Percentiles rank a stretch among this genome's conserved stretches.
Evolutionary conservation across 2,888 invertebrate species (phyloP).

Genomic region (Octonoba sinensis): DNA sequence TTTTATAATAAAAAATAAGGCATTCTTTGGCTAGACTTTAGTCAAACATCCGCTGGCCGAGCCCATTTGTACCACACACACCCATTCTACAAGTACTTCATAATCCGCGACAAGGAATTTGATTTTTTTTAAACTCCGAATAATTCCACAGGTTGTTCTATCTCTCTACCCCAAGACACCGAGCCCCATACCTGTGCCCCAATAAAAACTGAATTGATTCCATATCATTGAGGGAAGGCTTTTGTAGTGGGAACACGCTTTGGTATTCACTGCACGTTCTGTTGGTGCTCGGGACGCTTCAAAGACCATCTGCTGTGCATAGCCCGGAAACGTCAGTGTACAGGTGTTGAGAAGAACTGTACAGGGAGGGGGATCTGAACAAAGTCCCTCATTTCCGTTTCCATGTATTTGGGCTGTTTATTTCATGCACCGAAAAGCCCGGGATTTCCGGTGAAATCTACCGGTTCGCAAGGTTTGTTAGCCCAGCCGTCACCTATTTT

Average conservation of each 20-base stretch:
- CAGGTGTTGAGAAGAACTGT: slow-evolving; percentile 35
- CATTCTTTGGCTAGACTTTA: too few relatives aligned
- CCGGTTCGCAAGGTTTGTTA: slow-evolving; percentile 11
- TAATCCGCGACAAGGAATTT: too few relatives aligned
- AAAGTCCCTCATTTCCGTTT: slow-evolving; percentile 52
- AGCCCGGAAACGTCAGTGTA: slow-evolving; percentile 34
- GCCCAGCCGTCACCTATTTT: slow-evolving; percentile 7
- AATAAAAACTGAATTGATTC: too few relatives aligned
- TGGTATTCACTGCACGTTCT: slow-evolving; percentile 27
- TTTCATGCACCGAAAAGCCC: slow-evolving; percentile 54
- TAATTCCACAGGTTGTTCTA: too few relatives aligned
- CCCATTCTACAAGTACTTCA: too few relatives aligned
- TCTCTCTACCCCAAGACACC: too few relatives aligned
- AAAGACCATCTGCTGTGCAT: slow-evolving; percentile 23
- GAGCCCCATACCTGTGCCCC: too few relatives aligned
- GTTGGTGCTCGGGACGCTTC: slow-evolving; percentile 11
- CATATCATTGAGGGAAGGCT: too few relatives aligned
- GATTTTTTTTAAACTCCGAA: not conserved
- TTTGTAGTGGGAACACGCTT: not conserved
- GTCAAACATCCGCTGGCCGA: too few relatives aligned
- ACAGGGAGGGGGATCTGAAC: slow-evolving; percentile 16
- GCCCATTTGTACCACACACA: too few relatives aligned
- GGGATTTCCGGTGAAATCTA: slow-evolving; percentile 47
- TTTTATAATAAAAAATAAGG: too few relatives aligned
- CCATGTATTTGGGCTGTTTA: slow-evolving; percentile 42